These are phyloP conservation scores for Hypotaenidia philippensis DNA, from an alignment of 2,797 vertebrate genomes.

Conservation along the genomic window DNA sequence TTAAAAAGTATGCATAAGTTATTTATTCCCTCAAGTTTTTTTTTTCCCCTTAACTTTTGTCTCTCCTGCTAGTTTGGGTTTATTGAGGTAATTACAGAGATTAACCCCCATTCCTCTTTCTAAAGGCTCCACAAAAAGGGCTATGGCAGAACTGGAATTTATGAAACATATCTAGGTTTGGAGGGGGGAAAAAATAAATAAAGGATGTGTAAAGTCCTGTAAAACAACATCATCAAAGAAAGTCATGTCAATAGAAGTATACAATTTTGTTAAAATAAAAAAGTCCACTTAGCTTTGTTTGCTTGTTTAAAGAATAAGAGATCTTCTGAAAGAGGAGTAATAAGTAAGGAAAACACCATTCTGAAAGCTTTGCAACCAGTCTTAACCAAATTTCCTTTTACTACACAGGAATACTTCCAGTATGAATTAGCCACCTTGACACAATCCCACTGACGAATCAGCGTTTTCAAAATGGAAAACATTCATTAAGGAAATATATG, in stretches of 20 bases:
- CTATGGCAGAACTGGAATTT: neutral
- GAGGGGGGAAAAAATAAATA: neutral
- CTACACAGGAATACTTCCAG: neutral
- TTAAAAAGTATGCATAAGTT: neutral
- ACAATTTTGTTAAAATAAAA: neutral
- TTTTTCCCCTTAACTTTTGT: neutral
- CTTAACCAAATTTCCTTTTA: neutral
- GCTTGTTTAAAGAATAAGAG: neutral
- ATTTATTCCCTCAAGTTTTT: neutral
- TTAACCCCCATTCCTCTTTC: neutral
- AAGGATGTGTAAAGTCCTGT: neutral
- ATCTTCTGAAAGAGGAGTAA: neutral
- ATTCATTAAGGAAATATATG: neutral
- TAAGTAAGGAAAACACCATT: neutral
- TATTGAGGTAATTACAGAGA: neutral
- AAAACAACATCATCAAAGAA: neutral
- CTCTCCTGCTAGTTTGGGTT: neutral
- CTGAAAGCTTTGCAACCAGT: neutral
- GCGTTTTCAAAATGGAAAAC: neutral
- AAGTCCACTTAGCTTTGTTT: neutral
- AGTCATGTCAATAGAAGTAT: neutral
- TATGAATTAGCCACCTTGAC: neutral
- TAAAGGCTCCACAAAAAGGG: neutral
- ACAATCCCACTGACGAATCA: neutral
- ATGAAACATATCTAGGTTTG: neutral